A percentile compares a stretch with the other conserved stretches of the same genome.
phyloP scores from a whole-genome alignment of 2,113 vertebrate genomes.

The Brienomyrus brachyistius region DNA sequence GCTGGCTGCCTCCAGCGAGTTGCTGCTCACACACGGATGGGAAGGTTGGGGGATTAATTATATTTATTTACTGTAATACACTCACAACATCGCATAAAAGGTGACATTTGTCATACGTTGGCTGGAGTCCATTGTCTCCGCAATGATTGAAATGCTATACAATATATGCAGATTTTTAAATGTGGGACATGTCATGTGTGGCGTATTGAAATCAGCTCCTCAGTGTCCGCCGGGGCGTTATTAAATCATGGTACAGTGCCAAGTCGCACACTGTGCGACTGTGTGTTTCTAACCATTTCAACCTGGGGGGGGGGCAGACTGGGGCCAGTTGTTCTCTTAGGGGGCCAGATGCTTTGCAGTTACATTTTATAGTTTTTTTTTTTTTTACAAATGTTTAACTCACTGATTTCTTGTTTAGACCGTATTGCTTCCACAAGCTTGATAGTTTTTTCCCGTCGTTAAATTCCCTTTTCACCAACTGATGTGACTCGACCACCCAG shows the following conservation, averaged over 20 bases:
- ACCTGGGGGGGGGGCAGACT: neutral
- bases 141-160: neutral
- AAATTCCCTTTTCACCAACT: neutral
- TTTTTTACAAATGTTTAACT: neutral
- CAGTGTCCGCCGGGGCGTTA: neutral
- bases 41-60: neutral
- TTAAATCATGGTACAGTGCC: neutral
- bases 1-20: neutral
- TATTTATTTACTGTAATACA: neutral
- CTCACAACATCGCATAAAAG: neutral
- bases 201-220: neutral
- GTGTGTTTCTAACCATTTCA: neutral
- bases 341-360: neutral
- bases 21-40: neutral
- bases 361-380: neutral
- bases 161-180: neutral
- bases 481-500: neutral
- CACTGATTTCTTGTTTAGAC: neutral
- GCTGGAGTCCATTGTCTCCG: neutral
- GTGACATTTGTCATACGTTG: neutral
- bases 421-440: neutral
- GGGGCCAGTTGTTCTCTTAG: neutral
- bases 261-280: neutral
- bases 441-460: neutral
- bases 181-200: neutral